phyloP scores from a whole-genome alignment of 92 coral and sea anemone genomes.

The Phymanthus crucifer region DNA sequence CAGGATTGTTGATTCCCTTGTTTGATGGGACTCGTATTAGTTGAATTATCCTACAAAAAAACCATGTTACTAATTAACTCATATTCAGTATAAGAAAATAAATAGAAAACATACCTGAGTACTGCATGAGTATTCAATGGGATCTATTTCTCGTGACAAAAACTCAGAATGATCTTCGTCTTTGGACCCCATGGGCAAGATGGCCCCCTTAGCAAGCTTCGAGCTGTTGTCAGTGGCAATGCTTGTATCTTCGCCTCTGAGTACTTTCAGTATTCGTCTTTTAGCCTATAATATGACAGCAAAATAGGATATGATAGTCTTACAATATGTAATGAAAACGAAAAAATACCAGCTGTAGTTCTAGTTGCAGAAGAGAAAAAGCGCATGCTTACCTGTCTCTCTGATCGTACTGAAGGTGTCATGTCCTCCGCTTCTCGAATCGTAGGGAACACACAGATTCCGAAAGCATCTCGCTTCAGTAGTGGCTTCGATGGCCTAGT shows the following conservation, averaged over 20 bases:
- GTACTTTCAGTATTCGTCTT: background rate
- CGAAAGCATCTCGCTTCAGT: background rate
- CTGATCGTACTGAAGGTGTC: background rate
- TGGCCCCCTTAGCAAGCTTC: background rate
- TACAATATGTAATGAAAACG: background rate
- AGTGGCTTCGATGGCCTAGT: background rate
- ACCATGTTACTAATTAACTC: background rate
- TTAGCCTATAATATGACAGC: background rate
- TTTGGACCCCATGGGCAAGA: background rate
- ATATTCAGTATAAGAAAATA: background rate
- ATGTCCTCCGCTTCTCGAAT: background rate
- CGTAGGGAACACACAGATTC: background rate
- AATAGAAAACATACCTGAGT: constrained; percentile 4
- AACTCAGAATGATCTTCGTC: background rate
- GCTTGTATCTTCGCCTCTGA: background rate
- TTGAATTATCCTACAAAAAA: background rate
- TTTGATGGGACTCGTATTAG: background rate
- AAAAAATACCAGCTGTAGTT: background rate
- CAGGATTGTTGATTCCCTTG: background rate
- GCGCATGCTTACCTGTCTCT: constrained; percentile 8
- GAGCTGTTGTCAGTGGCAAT: background rate
- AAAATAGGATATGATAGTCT: background rate
- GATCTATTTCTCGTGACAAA: background rate
- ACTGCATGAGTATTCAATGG: background rate
- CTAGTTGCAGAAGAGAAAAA: background rate